Conservation (phyloP, 2,797 vertebrate genomes). For the Rhinoraja longicauda region DNA sequence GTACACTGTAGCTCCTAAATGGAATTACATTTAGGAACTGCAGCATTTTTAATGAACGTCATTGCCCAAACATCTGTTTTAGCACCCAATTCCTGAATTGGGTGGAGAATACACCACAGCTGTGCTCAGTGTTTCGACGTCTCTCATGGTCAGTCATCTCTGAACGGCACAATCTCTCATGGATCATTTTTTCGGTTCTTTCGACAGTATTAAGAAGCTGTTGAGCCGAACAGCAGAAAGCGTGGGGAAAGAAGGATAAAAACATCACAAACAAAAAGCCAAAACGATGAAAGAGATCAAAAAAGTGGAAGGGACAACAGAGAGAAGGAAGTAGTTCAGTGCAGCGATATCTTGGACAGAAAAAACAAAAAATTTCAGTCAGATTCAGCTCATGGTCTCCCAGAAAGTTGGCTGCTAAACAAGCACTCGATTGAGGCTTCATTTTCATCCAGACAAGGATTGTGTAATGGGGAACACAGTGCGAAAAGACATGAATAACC, state of each 20-base stretch:
- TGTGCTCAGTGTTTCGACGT: background rate
- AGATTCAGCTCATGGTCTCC: background rate
- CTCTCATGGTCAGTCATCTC: background rate
- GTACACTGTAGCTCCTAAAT: background rate
- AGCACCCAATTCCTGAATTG: background rate
- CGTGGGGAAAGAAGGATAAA: background rate
- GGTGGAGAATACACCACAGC: background rate
- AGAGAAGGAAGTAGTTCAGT: background rate
- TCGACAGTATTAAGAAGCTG: no score
- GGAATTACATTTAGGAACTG: background rate
- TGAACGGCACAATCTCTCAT: background rate
- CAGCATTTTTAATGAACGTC: background rate
- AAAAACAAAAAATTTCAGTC: background rate
- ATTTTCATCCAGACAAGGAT: background rate
- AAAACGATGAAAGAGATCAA: background rate
- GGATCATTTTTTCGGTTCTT: no score
- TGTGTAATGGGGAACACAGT: background rate
- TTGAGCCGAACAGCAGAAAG: background rate
- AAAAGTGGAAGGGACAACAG: background rate
- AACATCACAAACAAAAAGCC: background rate
- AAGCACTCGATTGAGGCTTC: background rate
- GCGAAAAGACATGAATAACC: background rate
- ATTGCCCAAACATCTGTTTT: background rate
- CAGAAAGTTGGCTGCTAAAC: background rate
- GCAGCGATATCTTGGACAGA: background rate